Base-by-base conservation (phyloP, 2,113 vertebrate genomes). In the Nansenia antarctica region DNA sequence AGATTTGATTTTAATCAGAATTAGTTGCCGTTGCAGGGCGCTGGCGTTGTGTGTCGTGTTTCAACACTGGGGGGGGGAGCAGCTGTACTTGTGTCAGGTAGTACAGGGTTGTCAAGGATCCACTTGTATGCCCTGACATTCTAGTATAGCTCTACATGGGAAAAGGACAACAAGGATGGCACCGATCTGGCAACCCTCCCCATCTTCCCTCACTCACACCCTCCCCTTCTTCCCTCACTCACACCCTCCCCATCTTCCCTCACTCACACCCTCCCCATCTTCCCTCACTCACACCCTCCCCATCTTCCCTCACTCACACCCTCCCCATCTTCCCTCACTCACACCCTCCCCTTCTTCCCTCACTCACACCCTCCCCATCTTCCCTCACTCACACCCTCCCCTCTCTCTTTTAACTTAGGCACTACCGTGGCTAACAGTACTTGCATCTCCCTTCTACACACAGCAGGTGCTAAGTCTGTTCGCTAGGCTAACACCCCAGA, bases 401-500 rank as follows among this genome's bases (percentile, higher is more conserved):
- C n/a, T n/a, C n/a, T 24, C 7, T 52, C 7, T 24, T 52, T n/a
- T 52, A 9, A 4, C 22, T 24, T 53, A 2, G 12, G 27, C 65
- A 67, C 22, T 39, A 27, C 11, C 18, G 29, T 34, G 14, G 49
- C 65, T 67, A 53, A 67, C 65, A 27, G 32, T 24, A 66, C 27
- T 14, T 49, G 45, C 1, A 18, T 49, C n/a, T 49, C 45, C 45
- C 34, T 32, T 52, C 22, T 32, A 29, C 80, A 82, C 54, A 61
- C 71, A n/a, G n/a, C n/a, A n/a, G 53, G 76, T 84, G 37, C 72
- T 69, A 72, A 12, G 67, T 53, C 72, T 9, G 45, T 49, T 49
- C n/a, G 35, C 35, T 37, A 37, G 45, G n/a, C n/a, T 27, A 53
- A 83, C 82, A 78, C 78, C 66, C 65, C 32, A 72, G 15, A 42